phyloP scores from a whole-genome alignment of 1,140 invertebrate genomes.

The Ips typographus region DNA sequence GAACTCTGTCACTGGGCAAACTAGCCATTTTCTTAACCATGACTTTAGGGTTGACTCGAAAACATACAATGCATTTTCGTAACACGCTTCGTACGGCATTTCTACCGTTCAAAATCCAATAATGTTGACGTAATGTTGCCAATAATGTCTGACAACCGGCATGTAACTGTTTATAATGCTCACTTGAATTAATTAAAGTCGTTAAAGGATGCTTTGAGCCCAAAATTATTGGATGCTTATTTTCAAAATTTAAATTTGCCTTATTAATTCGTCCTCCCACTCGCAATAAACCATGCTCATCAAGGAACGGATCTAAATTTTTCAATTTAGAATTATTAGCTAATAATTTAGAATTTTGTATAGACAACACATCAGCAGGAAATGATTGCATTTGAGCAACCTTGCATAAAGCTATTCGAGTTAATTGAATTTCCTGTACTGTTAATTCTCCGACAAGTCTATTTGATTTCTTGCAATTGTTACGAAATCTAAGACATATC shows the following conservation, averaged over 20 bases:
- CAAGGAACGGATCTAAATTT: slow-evolving; percentile 19
- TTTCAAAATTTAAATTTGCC: neutral
- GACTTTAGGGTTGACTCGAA: slow-evolving; percentile 4
- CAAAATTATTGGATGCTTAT: slow-evolving; percentile 20
- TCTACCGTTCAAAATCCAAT: slow-evolving; percentile 1
- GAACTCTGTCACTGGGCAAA: slow-evolving; percentile 41
- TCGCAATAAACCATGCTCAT: neutral
- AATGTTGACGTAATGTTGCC: neutral
- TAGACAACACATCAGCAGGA: neutral
- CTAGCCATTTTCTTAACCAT: slow-evolving; percentile 31
- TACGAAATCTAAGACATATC: too few species aligned
- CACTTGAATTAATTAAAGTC: slow-evolving; percentile 3
- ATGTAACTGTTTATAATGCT: slow-evolving; percentile 12
- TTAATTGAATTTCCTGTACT: neutral
- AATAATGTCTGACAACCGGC: slow-evolving; percentile 3
- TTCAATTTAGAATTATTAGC: slow-evolving; percentile 3
- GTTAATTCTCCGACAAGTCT: neutral
- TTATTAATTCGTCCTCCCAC: slow-evolving; percentile 22
- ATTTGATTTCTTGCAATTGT: too few species aligned
- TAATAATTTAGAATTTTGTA: neutral
- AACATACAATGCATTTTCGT: slow-evolving; percentile 12
- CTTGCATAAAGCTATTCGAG: neutral
- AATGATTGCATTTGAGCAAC: neutral
- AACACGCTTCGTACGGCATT: slow-evolving; percentile 1
- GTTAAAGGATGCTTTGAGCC: slow-evolving; percentile 10